Percentiles rank a stretch among this genome's conserved stretches.
These are phyloP conservation scores for Enteromius thamalakanensis DNA, from an alignment of 2,797 vertebrate genomes.

Conservation along the genomic window DNA sequence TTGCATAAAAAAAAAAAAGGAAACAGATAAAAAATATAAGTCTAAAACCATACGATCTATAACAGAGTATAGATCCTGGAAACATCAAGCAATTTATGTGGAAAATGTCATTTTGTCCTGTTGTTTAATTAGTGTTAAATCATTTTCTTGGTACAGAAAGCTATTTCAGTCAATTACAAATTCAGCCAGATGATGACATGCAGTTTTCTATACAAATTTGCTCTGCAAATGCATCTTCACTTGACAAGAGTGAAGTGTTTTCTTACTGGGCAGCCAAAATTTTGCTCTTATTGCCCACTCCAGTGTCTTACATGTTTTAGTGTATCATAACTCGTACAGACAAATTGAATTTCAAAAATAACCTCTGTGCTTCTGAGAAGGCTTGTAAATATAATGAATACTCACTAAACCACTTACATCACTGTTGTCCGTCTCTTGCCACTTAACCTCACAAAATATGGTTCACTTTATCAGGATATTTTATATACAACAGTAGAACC, in stretches of 20 bases:
- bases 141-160: slow-evolving; percentile 1
- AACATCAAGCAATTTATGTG: background rate
- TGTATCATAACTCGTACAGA: slow-evolving; percentile 1
- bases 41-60: background rate
- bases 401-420: slow-evolving; percentile 21
- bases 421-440: slow-evolving; percentile 13
- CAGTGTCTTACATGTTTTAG: slow-evolving; percentile 2
- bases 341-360: slow-evolving; percentile 38
- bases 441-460: slow-evolving; percentile 56
- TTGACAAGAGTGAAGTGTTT: slow-evolving; percentile 25
- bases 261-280: background rate
- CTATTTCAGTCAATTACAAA: slow-evolving; percentile 6
- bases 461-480: slow-evolving; percentile 54
- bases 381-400: slow-evolving; percentile 1
- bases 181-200: slow-evolving; percentile 11
- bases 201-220: slow-evolving; percentile 13
- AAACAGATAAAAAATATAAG: background rate
- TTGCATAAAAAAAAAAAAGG: background rate
- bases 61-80: background rate
- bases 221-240: slow-evolving; percentile 6
- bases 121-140: background rate
- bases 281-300: slow-evolving; percentile 20
- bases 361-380: background rate
- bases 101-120: background rate
- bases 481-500: slow-evolving; percentile 59